Base-by-base conservation (phyloP, 2,113 vertebrate genomes). In the Pollimyrus isidori region DNA sequence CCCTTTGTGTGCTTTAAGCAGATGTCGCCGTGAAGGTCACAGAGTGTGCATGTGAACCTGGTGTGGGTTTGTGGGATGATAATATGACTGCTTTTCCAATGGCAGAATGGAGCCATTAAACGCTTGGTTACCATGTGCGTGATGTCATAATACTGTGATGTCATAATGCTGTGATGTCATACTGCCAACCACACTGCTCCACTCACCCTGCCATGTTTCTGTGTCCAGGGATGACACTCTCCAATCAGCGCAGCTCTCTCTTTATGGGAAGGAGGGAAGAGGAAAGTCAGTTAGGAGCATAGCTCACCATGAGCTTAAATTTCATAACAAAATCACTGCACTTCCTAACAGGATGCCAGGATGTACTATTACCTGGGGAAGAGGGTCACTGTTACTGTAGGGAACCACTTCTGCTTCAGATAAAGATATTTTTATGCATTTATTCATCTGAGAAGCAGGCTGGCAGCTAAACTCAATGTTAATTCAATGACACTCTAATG, bases 191-290 rank as follows among this genome's bases (percentile, higher is more conserved):
- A 39, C 30, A 80, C 15, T 82, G 56, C 73, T 62, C 30, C 10
- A 94, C 95, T 95, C 91, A 96, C 95, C 95, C 92, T 92, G 93
- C 94, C 95, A 96, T 95, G 92, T 94, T 93, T 92, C 93, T 94
- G 62, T 88, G 48, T 92, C 90, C 91, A 92, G 90, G 87, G 89
- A 88, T 7, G 87, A 46, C 87, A 73, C 52, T 89, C 80, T 88
- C 92, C 90, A 88, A 86, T 48, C 52, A 84, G 53, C 86, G 45
- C 39, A 45, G 86, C 56, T 83, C 73, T 84, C 89, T 88, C 11
- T 83, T 87, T 10, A 80, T 10, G 35, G 86, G 42, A 56, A 23
- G 19, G 52, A 48, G 11, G 7, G 19, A 80, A 87, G 46, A 26
- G 10, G 48, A 42, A 52, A 15, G 45, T 35, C 10, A 46, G 42